Conservation (phyloP, 2,888 invertebrate genomes). For the Poecilobothrus nobilitatus region DNA sequence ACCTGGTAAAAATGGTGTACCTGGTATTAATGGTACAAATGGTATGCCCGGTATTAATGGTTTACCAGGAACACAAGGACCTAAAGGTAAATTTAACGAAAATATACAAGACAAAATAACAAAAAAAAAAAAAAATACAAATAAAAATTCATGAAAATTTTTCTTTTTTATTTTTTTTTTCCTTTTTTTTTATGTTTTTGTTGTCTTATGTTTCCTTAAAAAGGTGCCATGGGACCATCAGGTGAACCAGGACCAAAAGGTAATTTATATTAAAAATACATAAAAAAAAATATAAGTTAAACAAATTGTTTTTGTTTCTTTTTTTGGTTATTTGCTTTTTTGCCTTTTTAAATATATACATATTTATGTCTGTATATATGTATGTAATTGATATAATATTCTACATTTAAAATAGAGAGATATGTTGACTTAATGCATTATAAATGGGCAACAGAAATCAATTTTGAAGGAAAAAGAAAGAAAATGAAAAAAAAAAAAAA, state of each 20-base stretch:
- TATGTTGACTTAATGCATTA: slow-evolving; percentile 1
- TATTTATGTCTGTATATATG: neutral
- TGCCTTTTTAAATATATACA: too few species aligned
- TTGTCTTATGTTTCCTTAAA: neutral
- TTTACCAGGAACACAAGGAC: slow-evolving; percentile 52
- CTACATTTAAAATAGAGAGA: neutral
- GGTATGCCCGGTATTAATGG: slow-evolving; percentile 58
- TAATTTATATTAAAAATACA: slow-evolving; percentile 31
- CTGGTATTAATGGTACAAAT: slow-evolving; percentile 62
- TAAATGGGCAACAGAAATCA: neutral
- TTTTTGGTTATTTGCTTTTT: too few species aligned
- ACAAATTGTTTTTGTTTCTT: neutral
- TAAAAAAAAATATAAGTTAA: neutral
- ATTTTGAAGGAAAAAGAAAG: neutral
- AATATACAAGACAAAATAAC: neutral
- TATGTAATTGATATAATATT: neutral
- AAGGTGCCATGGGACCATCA: slow-evolving; percentile 59
- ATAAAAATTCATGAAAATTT: too few species aligned
- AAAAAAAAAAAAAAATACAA: too few species aligned
- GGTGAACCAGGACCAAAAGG: slow-evolving; percentile 66
- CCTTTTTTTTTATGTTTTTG: neutral
- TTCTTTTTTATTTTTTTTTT: neutral
- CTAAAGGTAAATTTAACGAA: slow-evolving; percentile 31
- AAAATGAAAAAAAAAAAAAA: too few species aligned
- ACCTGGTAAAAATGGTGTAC: slow-evolving; percentile 59